Evolutionary conservation across 2,113 vertebrate genomes (phyloP), one percentile per base, ranked within the genome.

Genomic region (Gobio gobio): DNA sequence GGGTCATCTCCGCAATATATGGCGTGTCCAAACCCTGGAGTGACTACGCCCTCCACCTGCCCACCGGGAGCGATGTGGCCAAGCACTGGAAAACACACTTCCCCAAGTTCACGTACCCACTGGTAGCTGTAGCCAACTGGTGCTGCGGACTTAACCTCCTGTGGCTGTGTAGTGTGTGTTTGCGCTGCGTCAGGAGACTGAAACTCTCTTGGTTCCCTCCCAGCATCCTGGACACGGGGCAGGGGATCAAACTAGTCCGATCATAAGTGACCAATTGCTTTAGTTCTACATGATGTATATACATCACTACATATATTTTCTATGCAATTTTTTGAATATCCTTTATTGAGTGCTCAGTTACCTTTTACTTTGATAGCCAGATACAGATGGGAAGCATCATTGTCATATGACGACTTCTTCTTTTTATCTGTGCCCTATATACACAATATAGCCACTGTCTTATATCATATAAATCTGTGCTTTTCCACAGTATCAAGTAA

Each of bases 41-140:
- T 8, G 97, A 99, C 95, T 99, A 99, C 91, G 94, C 95, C 1
- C 93, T 99, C 59, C 98, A 99, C 85, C 90, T 99, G 90, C 98
- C 98, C 43, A 98, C 97, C 0, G 97, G 97, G 59, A 98, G 94
- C 0, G 98, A 99, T 1, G 94, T 99, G 61, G 96, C 97, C 92
- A 98, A 98, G 80, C 98, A 99, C 88, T 99, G 98, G 97, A 97
- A 97, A 95, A 94, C 96, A 0, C 96, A 99, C 90, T 99, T 99
- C 54, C 98, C 98, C 33, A 95, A 92, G 29, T 86, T 94, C 47
- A 98, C 96, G 0, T 99, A 97, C 33, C 98, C 98, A 0, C 90
- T 99, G 77, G 96, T 99, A 83, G 95, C 98, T 90, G 89, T 99
- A 83, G 97, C 97, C 87, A 98, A 98, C 94, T 99, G 98, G 98